Base-by-base conservation (phyloP, 2,797 vertebrate species). In the Benthosema pterotum region DNA sequence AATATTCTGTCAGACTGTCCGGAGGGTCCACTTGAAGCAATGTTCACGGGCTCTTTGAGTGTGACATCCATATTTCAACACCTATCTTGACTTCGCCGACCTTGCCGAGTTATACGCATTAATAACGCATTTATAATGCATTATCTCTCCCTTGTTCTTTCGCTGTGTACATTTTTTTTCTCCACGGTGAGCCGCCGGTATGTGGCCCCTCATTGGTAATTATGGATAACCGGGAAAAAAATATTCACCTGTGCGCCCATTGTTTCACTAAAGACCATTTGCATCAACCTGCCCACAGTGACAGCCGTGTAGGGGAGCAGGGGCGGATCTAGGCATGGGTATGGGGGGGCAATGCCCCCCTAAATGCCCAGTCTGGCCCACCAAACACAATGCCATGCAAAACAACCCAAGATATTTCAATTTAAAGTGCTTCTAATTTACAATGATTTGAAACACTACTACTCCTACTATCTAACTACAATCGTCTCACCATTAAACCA, bases 81-180 rank as follows among this genome's bases (percentile, higher is more conserved):
- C 83, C 72, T 80, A 87, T 82, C 85, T 89, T 88, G 87, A 88
- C 85, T 90, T 86, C 63, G 71, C 79, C 53, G 84, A 92, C 91
- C 91, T 91, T 91, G 89, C 83, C 73, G 61, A 84, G 80, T 87
- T 88, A 38, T 38, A 80, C 72, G 75, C 89, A 87, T 91, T 92
- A 90, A 92, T 92, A 91, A 89, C 88, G 89, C 90, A 91, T 93
- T 89, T 89, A 91, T 89, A 91, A 91, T 91, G 91, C 86, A 91
- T 90, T 73, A 87, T 90, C 78, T 85, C 68, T 80, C 77, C 69
- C 87, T 87, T 92, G 91, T 92, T 90, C 88, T 52, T n/a, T 53
- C 46, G 58, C 69, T 38, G 18, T 88, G 89, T 90, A 86, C 80
- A 60, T 80, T 69, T 79, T 67, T 83, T 9, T 80, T 84, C n/a